Base-by-base conservation (phyloP, 1,140 invertebrate genomes). In the Brachystomella parvula region DNA sequence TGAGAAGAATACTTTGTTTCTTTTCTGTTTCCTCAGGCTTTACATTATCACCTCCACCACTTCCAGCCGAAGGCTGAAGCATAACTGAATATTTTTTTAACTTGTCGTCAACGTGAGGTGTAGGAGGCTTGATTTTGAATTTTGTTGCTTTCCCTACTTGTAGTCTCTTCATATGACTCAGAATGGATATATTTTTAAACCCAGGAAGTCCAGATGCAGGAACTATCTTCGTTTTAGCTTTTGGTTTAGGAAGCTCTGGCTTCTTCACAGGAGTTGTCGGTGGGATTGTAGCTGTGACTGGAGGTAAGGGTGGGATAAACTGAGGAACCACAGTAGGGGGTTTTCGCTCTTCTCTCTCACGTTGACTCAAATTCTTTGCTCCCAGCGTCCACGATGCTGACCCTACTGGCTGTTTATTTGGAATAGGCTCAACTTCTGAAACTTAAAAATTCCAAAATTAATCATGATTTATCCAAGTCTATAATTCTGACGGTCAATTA, bases 1-100 rank as follows among this genome's bases (percentile, higher is more conserved):
- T 64, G 26, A 70, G 17, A 15, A 71, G 39, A 29, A 68, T 39
- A 67, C 74, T 68, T 63, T 73, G 66, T 67, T 74, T 63, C 63
- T 65, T 67, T 64, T 74, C 57, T 31, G 21, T 15, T 26, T 28
- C 21, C 17, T 24, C 61, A 30, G 1, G 3, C 26, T 30, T 19
- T 32, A 47, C 63, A 57, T 24, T 47, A 49, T 17, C 28, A 49
- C 3, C 29, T 47, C 39, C 44, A 30, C 24, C 6, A 3, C 49
- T 24, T 53, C 12, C n/a, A n/a, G n/a, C n/a, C n/a, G n/a, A n/a
- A n/a, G n/a, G n/a, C n/a, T n/a, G n/a, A n/a, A n/a, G n/a, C n/a
- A n/a, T n/a, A n/a, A n/a, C n/a, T n/a, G 49, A 53, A 15, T 12
- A 53, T 15, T 53, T 24, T 24, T 24, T 53, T 53, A 6, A 24